Evolutionary conservation across 2,113 vertebrate species (phyloP), one percentile per base, ranked within the genome.

Genomic region (Mesitornis unicolor): DNA sequence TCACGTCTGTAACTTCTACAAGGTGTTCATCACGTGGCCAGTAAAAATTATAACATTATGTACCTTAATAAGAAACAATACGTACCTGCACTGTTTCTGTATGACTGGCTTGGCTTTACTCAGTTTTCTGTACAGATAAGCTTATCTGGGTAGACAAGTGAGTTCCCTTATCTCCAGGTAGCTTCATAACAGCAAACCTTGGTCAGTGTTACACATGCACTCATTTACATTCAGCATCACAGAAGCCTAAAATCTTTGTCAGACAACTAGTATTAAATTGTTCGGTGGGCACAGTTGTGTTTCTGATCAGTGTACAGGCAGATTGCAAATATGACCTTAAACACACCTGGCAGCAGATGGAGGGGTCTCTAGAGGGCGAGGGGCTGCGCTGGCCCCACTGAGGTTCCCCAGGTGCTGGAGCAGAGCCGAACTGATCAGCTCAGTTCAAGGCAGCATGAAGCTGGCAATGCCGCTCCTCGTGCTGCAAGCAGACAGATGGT

Each of bases 401-500:
- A 33, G 0, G 11, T 64, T 33, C 64, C 69, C 64, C 61, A 20
- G 51, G 77, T 1, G 0, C 15, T 57, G 56, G 59, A 92, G 68
- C 26, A 60, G 78, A 90, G 64, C 61, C 9, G 1, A 33, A 36
- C 17, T 83, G 60, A 78, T 43, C 87, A 26, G 42, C 16, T 79
- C 68, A 11, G 0, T 35, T 80, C 42, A 53, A 65, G 63, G 79
- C 73, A 82, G 20, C 65, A 2, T 29, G 65, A 82, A 78, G 77
- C 56, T 84, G 81, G 36, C 69, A 76, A n/a, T 21, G 56, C 35
- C 0, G 0, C 31, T 78, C 13, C 69, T 48, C 5, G 1, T 65
- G 54, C 78, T 76, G 50, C 31, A 73, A 69, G 63, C 29, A 65
- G 59, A 85, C 70, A 77, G 86, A 93, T 64, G 87, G 64, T 47